Conservation (phyloP, 2,797 vertebrate genomes). For the Phoxinus dragarum region DNA sequence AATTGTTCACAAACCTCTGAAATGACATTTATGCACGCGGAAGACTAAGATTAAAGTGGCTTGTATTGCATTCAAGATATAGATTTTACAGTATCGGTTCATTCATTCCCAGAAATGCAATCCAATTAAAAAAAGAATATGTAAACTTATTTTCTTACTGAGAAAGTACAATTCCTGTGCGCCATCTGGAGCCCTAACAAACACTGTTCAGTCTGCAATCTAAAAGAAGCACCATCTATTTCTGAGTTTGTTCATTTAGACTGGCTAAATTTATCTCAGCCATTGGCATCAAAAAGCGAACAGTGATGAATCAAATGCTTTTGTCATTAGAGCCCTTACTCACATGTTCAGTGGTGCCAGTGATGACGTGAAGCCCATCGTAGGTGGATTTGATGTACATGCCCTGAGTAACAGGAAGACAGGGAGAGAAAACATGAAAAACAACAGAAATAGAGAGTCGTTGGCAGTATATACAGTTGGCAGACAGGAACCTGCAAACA, state of each 20-base stretch:
- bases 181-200: neutral
- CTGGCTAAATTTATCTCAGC: conserved; percentile 48
- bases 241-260: conserved; percentile 12
- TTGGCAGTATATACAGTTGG: neutral
- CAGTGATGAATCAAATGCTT: conserved; percentile 44
- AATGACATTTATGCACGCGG: neutral
- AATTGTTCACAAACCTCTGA: neutral
- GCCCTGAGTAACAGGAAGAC: conserved; percentile 77
- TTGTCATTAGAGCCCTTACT: conserved; percentile 68
- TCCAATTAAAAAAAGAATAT: neutral
- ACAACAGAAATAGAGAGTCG: neutral
- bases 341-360: conserved; percentile 95
- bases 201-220: neutral
- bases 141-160: neutral
- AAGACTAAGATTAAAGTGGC: neutral
- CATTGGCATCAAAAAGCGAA: conserved; percentile 32
- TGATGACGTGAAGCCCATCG: conserved; percentile 93
- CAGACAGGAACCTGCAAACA: neutral
- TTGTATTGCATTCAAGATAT: neutral
- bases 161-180: neutral
- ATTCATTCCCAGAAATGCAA: neutral
- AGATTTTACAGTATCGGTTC: neutral
- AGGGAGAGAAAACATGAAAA: conserved; percentile 20
- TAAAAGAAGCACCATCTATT: conserved; percentile 15
- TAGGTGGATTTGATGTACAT: conserved; percentile 99